Base-by-base conservation (phyloP, 2,888 invertebrate genomes). In the Polietes domitor region DNA sequence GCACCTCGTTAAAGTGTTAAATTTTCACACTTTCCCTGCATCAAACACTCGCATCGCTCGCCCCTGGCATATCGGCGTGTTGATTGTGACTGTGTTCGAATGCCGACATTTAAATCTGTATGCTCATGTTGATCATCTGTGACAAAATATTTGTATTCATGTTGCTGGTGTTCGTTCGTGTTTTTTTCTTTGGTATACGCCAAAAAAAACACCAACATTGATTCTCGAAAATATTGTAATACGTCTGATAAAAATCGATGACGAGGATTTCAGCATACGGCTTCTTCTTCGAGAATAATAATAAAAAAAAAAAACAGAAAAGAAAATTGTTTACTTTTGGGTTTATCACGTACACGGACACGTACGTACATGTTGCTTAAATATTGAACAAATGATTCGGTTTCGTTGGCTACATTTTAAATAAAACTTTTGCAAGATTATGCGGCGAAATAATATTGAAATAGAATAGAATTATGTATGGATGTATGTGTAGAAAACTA, bases 131-230 rank as follows among this genome's bases (percentile, higher is more conserved):
- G 68, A 43, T 68, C 68, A 68, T 43, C 68, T 68, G 68, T 68
- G 68, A 68, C 68, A 43, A 68, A 68, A 68, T 68, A 43, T 68
- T 68, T 68, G 43, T 43, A 68, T 43, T 24, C 43, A 41, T 65
- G 21, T 65, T 41, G 63, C 32, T 63, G 41, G 21, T 41, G 68
- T 68, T 58, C 1, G 68, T 68, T 68, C 37, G 21, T 43, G 17
- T 65, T 37, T 41, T 63, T 21, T 32, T 17, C 17, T 65, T 21
- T 41, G 19, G 37, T 50, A 61, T 63, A 65, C 21, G 41, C n/a
- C n/a, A 41, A 65, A 65, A 19, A 65, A 41, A 41, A 41, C 10
- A 26, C 28, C 2, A 21, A 6, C 21, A 9, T 58, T 68, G 19
- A 37, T 41, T 17, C 43, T 68, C 21, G 21, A 68, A 68, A 37